Percentiles rank a stretch among this genome's conserved stretches.
These are phyloP conservation scores for Girardinichthys multiradiatus DNA, from an alignment of 2,113 vertebrate genomes.

Conservation along the genomic window DNA sequence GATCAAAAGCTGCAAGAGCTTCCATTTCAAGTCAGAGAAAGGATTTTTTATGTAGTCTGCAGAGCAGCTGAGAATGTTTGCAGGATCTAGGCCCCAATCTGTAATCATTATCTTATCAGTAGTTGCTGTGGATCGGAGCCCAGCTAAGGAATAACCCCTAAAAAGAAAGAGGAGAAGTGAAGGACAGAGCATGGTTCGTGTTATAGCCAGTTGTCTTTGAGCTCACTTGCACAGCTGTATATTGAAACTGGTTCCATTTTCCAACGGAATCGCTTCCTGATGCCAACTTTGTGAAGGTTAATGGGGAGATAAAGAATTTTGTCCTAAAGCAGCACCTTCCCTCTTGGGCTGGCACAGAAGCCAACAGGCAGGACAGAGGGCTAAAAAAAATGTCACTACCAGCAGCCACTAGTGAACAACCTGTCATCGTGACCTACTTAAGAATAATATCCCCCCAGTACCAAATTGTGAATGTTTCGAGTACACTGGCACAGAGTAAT, in stretches of 20 bases:
- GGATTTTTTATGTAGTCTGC: conserved; percentile 42
- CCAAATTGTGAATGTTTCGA: conserved; percentile 35
- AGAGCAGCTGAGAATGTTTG: conserved; percentile 36
- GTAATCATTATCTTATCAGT: conserved; percentile 75
- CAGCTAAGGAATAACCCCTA: conserved; percentile 63
- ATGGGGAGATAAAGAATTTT: conserved; percentile 76
- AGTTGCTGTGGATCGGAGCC: conserved; percentile 58
- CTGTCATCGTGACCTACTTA: conserved; percentile 70
- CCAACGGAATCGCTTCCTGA: conserved; percentile 62
- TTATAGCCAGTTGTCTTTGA: conserved; percentile 38
- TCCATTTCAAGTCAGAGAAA: conserved; percentile 14
- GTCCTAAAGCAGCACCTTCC: conserved; percentile 68
- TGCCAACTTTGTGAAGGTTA: conserved; percentile 71
- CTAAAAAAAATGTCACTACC: conserved; percentile 55
- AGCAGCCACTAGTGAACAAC: conserved; percentile 65
- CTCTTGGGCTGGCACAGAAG: conserved; percentile 40
- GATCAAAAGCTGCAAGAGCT: conserved; percentile 44
- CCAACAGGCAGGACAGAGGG: conserved; percentile 53
- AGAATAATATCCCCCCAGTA: conserved; percentile 44
- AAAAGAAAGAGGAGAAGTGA: conserved; percentile 65
- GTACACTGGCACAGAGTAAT: conserved; percentile 48
- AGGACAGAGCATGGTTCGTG: conserved; percentile 44
- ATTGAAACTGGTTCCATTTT: conserved; percentile 61
- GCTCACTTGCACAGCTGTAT: conserved; percentile 47
- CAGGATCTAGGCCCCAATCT: conserved; percentile 54